phyloP scores from a whole-genome alignment of 2,797 vertebrate species.

The Dendrocincla tyrannina region DNA sequence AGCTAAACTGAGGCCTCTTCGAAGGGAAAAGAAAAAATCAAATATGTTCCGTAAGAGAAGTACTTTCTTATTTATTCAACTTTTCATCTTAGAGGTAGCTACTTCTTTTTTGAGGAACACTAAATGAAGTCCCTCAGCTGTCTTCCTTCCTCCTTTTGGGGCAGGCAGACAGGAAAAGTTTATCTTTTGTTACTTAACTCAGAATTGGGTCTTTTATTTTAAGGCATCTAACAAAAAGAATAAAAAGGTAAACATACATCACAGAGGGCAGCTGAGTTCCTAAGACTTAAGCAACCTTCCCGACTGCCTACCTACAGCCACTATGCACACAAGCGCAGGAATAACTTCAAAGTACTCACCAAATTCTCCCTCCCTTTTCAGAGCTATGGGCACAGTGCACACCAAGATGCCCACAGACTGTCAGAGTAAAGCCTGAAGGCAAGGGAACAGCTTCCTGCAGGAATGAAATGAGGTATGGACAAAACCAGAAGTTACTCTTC shows the following conservation, averaged over 20 bases:
- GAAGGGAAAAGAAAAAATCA: neutral
- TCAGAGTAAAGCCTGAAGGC: accelerated
- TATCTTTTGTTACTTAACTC: neutral
- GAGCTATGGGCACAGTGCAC: accelerated
- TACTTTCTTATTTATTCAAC: neutral
- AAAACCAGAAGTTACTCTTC: neutral
- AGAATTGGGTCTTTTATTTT: neutral
- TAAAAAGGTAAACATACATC: neutral
- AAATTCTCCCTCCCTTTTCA: neutral
- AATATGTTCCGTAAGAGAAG: neutral
- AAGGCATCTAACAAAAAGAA: neutral
- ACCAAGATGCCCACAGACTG: accelerated
- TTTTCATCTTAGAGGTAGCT: neutral
- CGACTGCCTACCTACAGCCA: neutral
- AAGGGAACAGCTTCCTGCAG: neutral
- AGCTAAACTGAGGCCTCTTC: neutral
- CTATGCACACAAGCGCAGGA: neutral
- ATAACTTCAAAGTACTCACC: neutral
- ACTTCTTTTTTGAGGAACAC: neutral
- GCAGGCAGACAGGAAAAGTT: neutral
- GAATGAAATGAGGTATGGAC: neutral
- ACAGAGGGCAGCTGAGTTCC: neutral
- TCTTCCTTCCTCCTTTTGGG: neutral
- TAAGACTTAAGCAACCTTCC: neutral
- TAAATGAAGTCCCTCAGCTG: neutral